These are phyloP conservation scores for Silvanus unidentatus DNA, from an alignment of 2,888 invertebrate species.

Conservation along the genomic window DNA sequence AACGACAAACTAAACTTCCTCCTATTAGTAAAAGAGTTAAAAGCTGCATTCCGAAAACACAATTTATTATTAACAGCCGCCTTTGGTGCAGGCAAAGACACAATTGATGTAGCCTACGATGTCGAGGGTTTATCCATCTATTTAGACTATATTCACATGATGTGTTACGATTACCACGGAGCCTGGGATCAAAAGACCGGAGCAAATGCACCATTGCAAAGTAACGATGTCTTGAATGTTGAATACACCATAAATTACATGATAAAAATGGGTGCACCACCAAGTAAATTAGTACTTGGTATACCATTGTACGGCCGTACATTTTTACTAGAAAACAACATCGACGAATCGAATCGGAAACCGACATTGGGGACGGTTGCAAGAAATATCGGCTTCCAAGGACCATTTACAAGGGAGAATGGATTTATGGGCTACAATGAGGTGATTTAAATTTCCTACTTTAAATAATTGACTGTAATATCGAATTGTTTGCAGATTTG, in stretches of 20 bases:
- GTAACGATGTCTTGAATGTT: conserved; percentile 60
- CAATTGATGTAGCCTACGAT: conserved; percentile 73
- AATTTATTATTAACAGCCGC: conserved; percentile 74
- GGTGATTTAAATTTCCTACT: conserved; percentile 45
- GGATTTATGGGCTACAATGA: conserved; percentile 89
- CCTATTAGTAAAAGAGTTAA: conserved; percentile 68
- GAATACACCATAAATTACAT: conserved; percentile 72
- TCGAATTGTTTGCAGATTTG: conserved; percentile 54
- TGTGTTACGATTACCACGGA: conserved; percentile 88
- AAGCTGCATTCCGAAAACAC: conserved; percentile 61
- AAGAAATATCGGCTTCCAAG: conserved; percentile 62
- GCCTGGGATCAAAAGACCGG: conserved; percentile 72
- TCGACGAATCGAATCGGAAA: conserved; percentile 31
- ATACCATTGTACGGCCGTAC: conserved; percentile 80
- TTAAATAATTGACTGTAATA: neutral
- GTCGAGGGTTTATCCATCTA: conserved; percentile 62
- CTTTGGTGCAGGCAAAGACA: conserved; percentile 69
- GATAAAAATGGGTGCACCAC: conserved; percentile 64
- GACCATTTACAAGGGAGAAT: conserved; percentile 70
- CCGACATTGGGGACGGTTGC: conserved; percentile 52
- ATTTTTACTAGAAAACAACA: conserved; percentile 54
- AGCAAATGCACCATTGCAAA: conserved; percentile 70
- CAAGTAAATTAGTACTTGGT: conserved; percentile 74
- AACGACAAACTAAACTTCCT: conserved; percentile 74
- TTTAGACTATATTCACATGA: conserved; percentile 71